Conservation (phyloP, 35 echinoderm and acorn worm genomes). For the Lytechinus variegatus region DNA sequence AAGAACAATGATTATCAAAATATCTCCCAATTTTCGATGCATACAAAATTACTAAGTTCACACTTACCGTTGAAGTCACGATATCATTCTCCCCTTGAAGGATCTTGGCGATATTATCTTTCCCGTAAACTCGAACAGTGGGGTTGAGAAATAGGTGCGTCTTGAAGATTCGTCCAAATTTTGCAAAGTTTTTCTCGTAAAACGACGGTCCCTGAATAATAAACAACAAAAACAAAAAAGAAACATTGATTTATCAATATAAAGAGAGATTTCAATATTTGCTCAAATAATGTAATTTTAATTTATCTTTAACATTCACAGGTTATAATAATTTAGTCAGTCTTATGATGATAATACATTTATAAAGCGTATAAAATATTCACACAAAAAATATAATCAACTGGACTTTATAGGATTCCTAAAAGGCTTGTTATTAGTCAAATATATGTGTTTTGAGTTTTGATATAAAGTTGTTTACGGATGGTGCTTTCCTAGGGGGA, state of each 20-base stretch:
- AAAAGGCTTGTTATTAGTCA: no score
- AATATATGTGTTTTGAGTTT: no score
- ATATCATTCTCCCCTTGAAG: conserved; percentile 88
- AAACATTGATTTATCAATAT: neutral
- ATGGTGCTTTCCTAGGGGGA: no score
- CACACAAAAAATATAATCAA: no score
- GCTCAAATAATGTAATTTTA: neutral
- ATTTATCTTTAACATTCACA: neutral
- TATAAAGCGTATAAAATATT: no score
- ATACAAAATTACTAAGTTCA: no score
- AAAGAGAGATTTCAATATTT: neutral
- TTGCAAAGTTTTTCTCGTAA: conserved; percentile 78
- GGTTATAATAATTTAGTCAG: no score
- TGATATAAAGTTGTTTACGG: no score
- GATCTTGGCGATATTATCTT: conserved; percentile 84
- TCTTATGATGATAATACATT: no score
- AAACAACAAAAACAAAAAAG: neutral
- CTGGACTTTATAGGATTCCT: no score
- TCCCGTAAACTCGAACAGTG: conserved; percentile 74
- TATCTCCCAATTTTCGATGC: no score
- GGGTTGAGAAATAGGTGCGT: conserved; percentile 84
- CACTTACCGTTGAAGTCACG: conserved; percentile 63
- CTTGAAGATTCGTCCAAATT: conserved; percentile 84
- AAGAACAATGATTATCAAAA: no score
- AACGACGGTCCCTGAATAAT: conserved; percentile 80